Evolutionary conservation across 2,888 invertebrate genomes (phyloP), one percentile per base, ranked within the genome.

Genomic region (Stenurella melanura): DNA sequence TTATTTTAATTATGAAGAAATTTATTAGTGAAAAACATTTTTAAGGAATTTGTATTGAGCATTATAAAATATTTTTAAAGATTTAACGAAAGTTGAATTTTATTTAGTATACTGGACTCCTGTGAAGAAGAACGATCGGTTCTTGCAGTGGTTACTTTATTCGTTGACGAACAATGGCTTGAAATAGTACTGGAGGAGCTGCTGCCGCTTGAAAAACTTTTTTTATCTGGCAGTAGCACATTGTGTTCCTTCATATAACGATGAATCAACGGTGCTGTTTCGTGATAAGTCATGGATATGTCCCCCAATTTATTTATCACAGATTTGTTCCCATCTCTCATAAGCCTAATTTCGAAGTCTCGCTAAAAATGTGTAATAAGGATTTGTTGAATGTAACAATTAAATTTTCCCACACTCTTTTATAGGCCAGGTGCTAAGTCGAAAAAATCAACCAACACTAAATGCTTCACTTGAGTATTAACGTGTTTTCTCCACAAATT

Each of bases 301-400:
- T 93, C 92, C 0, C 90, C 88, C 12, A 94, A 85, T 64, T 92
- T 90, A 82, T 93, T 92, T 2, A 93, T 85, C 0, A 90, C 91
- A 64, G 89, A 88, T 21, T 90, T 89, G 84, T 93, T 94, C 17
- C 91, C 90, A 77, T 92, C 92, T 84, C 91, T 91, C n/a, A 93
- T 82, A 82, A 93, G 92, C 18, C 92, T 90, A 11, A 92, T 87
- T 67, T 90, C 90, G 30, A 93, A 89, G 78, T 94, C 93, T 83
- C 90, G 90, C 92, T 92, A 82, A 63, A 87, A 89, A 75, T 72
- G 30, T 61, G 21, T 6, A 30, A 66, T 66, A 58, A 72, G 42
- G 74, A 60, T 21, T 17, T 42, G 7, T 4, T 10, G 10, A 63
- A 38, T 11, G 18, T 10, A 7, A 63, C 38, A 11, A 18, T 17